These are phyloP conservation scores for Lycia hirtaria DNA, from an alignment of 2,888 invertebrate species.

Conservation along the genomic window DNA sequence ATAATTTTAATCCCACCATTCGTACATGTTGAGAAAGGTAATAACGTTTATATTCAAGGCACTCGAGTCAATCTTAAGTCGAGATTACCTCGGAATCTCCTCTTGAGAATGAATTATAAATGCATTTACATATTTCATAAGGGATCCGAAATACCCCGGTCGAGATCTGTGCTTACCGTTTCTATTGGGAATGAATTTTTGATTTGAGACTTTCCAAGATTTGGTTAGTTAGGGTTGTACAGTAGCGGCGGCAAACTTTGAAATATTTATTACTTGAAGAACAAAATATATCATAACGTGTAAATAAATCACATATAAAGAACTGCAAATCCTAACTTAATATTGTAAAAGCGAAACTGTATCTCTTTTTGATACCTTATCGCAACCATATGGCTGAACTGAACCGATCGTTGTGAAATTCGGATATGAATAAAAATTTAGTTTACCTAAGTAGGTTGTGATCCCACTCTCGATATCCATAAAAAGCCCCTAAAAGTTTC, in stretches of 20 bases:
- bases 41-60: conserved; percentile 44
- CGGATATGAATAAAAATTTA: too few species aligned
- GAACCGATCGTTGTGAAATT: too few species aligned
- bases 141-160: conserved; percentile 29
- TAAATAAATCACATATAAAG: too few species aligned
- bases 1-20: conserved; percentile 1
- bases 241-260: neutral
- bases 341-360: too few species aligned
- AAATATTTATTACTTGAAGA: neutral
- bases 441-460: too few species aligned
- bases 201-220: conserved; percentile 28
- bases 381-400: too few species aligned
- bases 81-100: conserved; percentile 35
- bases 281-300: too few species aligned
- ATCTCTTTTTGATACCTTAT: too few species aligned
- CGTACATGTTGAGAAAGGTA: conserved; percentile 41
- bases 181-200: conserved; percentile 39
- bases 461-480: too few species aligned
- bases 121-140: conserved; percentile 59
- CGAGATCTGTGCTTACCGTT: conserved; percentile 39
- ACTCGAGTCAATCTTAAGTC: conserved; percentile 44
- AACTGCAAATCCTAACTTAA: too few species aligned
- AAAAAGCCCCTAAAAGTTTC: too few species aligned
- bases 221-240: conserved; percentile 2
- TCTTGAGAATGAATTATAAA: conserved; percentile 55